Evolutionary conservation across 2,113 vertebrate species (phyloP).

Genomic region (Tonatia bakeri): DNA sequence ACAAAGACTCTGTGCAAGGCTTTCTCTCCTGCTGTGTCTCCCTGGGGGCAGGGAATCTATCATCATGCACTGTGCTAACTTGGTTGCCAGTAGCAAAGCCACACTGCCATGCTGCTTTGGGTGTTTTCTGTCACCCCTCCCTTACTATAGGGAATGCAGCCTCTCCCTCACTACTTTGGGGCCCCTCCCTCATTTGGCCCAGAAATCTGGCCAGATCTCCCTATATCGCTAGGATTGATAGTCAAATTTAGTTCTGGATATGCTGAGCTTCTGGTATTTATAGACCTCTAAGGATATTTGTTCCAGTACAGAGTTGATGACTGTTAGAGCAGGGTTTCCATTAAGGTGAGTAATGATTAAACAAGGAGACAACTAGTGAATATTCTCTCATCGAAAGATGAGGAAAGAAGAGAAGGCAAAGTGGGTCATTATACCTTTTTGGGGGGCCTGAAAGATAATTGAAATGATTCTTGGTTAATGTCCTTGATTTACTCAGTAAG

Average conservation of each 20-base stretch:
- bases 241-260: not conserved
- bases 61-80: no score
- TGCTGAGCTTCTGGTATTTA: not conserved
- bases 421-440: not conserved
- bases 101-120: no score
- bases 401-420: not conserved
- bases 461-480: not conserved
- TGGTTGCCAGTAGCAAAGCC: no score
- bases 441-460: not conserved
- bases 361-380: not conserved
- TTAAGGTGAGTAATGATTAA: not conserved
- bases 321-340: not conserved
- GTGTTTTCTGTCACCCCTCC: no score
- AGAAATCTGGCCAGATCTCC: no score
- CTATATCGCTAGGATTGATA: not conserved
- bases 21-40: no score
- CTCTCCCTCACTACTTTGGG: no score
- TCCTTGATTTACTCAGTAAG: not conserved
- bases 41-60: no score
- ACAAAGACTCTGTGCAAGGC: no score
- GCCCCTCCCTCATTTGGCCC: no score
- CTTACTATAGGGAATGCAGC: no score
- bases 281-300: not conserved
- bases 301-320: not conserved
- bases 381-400: not conserved